phyloP scores from a whole-genome alignment of 2,888 invertebrate species.

The Hydraecia micacea region DNA sequence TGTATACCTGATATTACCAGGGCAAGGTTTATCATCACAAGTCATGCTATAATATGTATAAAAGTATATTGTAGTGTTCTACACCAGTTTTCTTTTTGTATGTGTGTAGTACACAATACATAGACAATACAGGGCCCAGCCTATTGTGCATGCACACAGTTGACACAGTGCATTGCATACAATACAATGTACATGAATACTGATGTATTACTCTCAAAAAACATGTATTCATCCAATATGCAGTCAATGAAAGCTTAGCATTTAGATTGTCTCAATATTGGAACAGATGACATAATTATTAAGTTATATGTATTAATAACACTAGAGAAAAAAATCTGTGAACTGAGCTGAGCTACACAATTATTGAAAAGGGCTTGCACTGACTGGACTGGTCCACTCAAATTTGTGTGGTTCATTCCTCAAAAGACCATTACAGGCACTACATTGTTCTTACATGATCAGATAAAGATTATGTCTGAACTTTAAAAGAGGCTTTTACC shows the following conservation, averaged over 20 bases:
- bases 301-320: background rate
- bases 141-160: slow-evolving; percentile 26
- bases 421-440: background rate
- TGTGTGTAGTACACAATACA: slow-evolving; percentile 14
- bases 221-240: slow-evolving; percentile 23
- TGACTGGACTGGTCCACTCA: too few relatives aligned
- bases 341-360: too few relatives aligned
- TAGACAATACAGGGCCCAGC: slow-evolving; percentile 39
- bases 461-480: background rate
- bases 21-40: slow-evolving; percentile 40
- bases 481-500: background rate
- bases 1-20: slow-evolving; percentile 7
- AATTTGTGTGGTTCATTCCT: background rate
- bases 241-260: background rate
- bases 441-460: background rate
- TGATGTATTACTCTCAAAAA: slow-evolving; percentile 27
- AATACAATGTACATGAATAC: slow-evolving; percentile 17
- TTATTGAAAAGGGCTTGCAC: too few relatives aligned
- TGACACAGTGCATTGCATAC: slow-evolving; percentile 20
- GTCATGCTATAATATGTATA: slow-evolving; percentile 29
- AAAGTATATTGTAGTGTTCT: background rate
- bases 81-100: slow-evolving; percentile 8
- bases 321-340: background rate
- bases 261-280: slow-evolving; percentile 8
- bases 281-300: background rate